phyloP scores from a whole-genome alignment of 2,797 vertebrate genomes.

The Rhynchotus rufescens region DNA sequence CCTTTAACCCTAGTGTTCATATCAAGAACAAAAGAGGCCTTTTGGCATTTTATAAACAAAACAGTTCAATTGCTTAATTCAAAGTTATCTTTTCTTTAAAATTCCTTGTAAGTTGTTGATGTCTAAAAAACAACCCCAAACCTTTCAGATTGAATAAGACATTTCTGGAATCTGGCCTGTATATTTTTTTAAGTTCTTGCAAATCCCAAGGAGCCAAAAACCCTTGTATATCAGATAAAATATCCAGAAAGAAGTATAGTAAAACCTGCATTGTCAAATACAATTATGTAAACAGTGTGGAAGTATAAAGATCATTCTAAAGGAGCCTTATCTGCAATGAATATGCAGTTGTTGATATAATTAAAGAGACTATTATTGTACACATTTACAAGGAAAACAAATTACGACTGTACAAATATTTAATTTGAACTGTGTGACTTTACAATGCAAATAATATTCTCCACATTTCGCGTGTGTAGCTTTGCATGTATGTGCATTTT shows the following conservation, averaged over 20 bases:
- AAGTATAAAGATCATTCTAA: not conserved
- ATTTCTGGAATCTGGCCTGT: not conserved
- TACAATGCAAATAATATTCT: not conserved
- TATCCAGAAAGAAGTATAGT: not conserved
- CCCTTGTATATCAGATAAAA: not conserved
- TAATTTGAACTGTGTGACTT: not conserved
- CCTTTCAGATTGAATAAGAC: not conserved
- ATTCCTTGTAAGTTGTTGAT: not conserved
- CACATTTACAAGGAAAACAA: not conserved
- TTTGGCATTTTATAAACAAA: not conserved
- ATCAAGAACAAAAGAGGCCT: not conserved
- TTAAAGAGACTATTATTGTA: not conserved
- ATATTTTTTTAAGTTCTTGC: not conserved
- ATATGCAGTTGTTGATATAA: not conserved
- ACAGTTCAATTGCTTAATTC: not conserved
- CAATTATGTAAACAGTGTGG: not conserved
- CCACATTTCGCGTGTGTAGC: not conserved
- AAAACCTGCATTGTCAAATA: not conserved
- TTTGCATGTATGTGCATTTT: not conserved
- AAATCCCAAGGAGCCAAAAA: not conserved
- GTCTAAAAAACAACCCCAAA: accelerated
- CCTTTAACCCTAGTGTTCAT: not conserved
- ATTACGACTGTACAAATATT: not conserved
- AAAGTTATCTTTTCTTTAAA: not conserved
- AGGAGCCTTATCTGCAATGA: not conserved